These are phyloP conservation scores for Myotis myotis DNA, from an alignment of 2,797 vertebrate genomes.

Conservation along the genomic window DNA sequence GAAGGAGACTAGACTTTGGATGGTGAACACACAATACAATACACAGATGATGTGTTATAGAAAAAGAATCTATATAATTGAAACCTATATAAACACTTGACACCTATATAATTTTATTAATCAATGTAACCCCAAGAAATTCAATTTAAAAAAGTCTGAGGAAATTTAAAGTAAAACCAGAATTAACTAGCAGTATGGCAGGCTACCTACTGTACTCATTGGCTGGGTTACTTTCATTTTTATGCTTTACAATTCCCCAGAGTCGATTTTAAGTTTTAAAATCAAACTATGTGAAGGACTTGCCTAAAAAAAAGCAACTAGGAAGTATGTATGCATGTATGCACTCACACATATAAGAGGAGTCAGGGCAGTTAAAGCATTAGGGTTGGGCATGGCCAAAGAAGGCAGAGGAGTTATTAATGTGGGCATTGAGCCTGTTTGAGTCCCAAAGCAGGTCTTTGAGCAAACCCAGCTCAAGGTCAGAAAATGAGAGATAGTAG, in stretches of 20 bases:
- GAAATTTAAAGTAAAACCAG: neutral
- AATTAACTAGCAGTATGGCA: neutral
- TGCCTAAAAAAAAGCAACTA: neutral
- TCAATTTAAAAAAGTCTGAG: neutral
- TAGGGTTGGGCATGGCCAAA: neutral
- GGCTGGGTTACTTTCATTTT: constrained; percentile 27
- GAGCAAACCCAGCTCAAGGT: neutral
- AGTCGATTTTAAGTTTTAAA: constrained; percentile 13
- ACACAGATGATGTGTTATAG: neutral
- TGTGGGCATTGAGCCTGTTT: neutral
- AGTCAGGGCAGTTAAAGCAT: neutral
- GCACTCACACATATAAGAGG: neutral
- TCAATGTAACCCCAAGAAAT: neutral
- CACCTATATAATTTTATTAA: neutral
- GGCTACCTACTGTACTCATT: neutral
- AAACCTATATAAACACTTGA: neutral
- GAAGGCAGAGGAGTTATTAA: neutral
- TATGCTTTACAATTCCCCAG: neutral
- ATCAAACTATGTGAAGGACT: neutral
- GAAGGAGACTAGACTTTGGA: neutral
- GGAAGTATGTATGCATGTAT: neutral
- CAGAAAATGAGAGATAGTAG: neutral
- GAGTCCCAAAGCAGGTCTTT: neutral
- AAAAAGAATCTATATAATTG: neutral
- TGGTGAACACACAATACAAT: neutral